Base-by-base conservation (phyloP, 2,797 vertebrate genomes). In the Sebastolobus alascanus region DNA sequence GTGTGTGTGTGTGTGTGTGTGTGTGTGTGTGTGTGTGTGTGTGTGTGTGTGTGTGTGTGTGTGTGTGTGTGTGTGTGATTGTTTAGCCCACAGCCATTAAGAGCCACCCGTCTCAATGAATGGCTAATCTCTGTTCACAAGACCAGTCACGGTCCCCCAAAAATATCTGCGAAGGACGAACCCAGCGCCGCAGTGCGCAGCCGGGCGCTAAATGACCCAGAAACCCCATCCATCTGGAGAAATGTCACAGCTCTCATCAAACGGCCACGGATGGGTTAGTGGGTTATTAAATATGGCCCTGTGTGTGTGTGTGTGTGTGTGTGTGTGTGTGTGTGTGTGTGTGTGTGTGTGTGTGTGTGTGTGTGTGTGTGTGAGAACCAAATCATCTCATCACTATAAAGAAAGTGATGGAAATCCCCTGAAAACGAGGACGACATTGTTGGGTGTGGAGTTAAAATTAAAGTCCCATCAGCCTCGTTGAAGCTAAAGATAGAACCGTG, bases 221-320 rank as follows among this genome's bases (percentile, higher is more conserved):
- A 92, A 92, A 90, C 72, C 84, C 63, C 74, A 56, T 86, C 86
- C 80, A 76, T 90, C 83, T 80, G 83, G 72, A 80, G 83, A 87
- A 77, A 87, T 86, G 88, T 88, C 88, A 82, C 81, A 76, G 75
- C 77, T 38, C 79, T 61, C 87, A 73, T 89, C 87, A 84, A 65
- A 83, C 77, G 10, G 75, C 77, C 79, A 61, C 50, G 73, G 68
- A 72, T 70, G 87, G 84, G 75, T 84, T 81, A 72, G 79, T 68
- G 75, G 76, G 70, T 90, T 89, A 82, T 88, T 88, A 87, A 88
- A 87, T 77, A 80, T 31, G 29, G 46, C 56, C 0, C 1, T 65
- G 75, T 69, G 66, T 60, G 63, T 52, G 54, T 22, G 55, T 16
- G 37, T 31, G 69, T 58, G 65, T 38, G 75, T 52, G 56, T 38